phyloP scores from a whole-genome alignment of 2,797 vertebrate species.

The Gallirallus australis region DNA sequence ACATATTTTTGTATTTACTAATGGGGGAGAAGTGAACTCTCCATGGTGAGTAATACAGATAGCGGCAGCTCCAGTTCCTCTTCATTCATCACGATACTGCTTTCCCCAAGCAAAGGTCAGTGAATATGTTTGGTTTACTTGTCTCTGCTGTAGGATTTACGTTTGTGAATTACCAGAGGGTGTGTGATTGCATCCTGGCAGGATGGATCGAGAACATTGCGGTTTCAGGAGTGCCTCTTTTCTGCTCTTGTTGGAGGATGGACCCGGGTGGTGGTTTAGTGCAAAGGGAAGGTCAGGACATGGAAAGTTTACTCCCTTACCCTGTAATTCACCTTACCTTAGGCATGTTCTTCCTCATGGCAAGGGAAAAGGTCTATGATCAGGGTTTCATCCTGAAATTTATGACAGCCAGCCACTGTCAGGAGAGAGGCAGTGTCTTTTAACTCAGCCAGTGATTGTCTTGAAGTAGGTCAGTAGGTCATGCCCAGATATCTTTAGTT shows the following conservation, averaged over 20 bases:
- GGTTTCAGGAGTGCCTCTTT: not conserved
- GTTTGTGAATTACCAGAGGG: not conserved
- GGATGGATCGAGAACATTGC: not conserved
- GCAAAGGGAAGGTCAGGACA: not conserved
- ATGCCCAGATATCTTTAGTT: not conserved
- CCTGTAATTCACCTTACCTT: not conserved
- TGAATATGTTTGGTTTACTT: not conserved
- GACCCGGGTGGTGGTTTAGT: not conserved
- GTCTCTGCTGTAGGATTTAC: not conserved
- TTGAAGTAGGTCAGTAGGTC: constrained; percentile 54
- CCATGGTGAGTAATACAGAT: constrained; percentile 28
- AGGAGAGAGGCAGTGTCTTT: not conserved
- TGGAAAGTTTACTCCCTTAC: not conserved
- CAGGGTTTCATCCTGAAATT: not conserved
- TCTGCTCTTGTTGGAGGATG: not conserved
- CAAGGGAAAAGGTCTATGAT: not conserved
- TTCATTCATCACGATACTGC: constrained; percentile 15
- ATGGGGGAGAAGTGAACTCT: constrained; percentile 35
- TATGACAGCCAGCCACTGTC: not conserved
- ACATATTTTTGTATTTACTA: constrained; percentile 56
- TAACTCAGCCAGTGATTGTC: not conserved
- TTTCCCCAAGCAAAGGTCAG: not conserved
- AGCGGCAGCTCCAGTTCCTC: constrained; percentile 9
- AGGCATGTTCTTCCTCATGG: not conserved
- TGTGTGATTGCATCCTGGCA: not conserved